Evolutionary conservation across 2,797 vertebrate genomes (phyloP).

Genomic region (Prunella strophiata): DNA sequence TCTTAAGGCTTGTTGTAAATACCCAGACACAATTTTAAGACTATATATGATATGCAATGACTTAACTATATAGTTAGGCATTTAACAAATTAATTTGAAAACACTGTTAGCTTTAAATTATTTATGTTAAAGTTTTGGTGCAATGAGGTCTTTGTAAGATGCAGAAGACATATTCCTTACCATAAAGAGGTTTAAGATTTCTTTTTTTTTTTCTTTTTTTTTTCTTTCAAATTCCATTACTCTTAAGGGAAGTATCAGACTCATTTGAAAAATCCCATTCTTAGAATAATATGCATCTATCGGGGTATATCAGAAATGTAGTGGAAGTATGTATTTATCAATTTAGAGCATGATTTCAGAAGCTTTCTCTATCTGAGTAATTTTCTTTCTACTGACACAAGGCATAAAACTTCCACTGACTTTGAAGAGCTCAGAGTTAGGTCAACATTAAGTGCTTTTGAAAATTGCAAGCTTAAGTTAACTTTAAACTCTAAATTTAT

Average conservation of each 20-base stretch:
- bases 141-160: not conserved
- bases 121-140: not conserved
- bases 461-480: slow-evolving; percentile 40
- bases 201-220: not conserved
- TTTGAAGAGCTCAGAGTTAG: slow-evolving; percentile 8
- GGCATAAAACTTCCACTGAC: not conserved
- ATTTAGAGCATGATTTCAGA: not conserved
- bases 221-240: not conserved
- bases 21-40: slow-evolving; percentile 27
- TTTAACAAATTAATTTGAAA: not conserved
- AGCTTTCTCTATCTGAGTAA: not conserved
- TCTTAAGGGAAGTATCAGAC: not conserved
- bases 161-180: not conserved
- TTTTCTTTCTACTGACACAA: not conserved
- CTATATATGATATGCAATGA: not conserved
- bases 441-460: not conserved
- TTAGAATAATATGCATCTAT: not conserved
- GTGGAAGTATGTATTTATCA: not conserved
- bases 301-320: not conserved
- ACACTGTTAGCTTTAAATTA: not conserved
- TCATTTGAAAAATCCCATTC: not conserved
- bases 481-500: slow-evolving; percentile 46
- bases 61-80: not conserved
- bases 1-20: slow-evolving; percentile 2
- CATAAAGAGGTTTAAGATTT: not conserved